These are phyloP conservation scores for Zhuqinia jingwanae DNA, from an alignment of 2,888 invertebrate species.

Conservation along the genomic window DNA sequence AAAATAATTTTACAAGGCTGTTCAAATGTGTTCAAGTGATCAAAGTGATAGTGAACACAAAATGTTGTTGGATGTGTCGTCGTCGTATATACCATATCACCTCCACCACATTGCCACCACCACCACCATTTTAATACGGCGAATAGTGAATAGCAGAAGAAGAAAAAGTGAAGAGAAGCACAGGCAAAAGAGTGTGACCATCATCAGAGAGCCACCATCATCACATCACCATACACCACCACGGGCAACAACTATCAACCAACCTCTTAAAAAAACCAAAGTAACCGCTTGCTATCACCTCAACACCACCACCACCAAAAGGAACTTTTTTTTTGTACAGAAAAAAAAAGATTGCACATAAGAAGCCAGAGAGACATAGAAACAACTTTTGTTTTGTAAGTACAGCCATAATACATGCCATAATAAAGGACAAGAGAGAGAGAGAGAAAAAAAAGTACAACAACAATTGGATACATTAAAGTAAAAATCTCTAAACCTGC, in stretches of 20 bases:
- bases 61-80: no score
- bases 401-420: neutral
- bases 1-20: no score
- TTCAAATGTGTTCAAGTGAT: no score
- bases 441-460: no score
- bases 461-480: neutral
- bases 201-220: neutral
- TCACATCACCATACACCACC: constrained; percentile 33
- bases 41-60: no score
- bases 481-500: neutral
- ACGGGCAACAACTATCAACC: constrained; percentile 55
- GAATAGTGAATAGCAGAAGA: no score
- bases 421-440: no score
- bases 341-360: no score
- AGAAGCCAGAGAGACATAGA: neutral
- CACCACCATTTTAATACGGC: no score
- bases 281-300: constrained; percentile 60
- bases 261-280: constrained; percentile 27
- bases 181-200: neutral
- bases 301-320: constrained; percentile 9
- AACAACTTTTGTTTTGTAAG: neutral
- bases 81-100: neutral
- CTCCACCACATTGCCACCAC: no score
- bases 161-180: neutral
- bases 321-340: neutral